phyloP scores from a whole-genome alignment of 2,797 vertebrate genomes.

The Clamator glandarius region DNA sequence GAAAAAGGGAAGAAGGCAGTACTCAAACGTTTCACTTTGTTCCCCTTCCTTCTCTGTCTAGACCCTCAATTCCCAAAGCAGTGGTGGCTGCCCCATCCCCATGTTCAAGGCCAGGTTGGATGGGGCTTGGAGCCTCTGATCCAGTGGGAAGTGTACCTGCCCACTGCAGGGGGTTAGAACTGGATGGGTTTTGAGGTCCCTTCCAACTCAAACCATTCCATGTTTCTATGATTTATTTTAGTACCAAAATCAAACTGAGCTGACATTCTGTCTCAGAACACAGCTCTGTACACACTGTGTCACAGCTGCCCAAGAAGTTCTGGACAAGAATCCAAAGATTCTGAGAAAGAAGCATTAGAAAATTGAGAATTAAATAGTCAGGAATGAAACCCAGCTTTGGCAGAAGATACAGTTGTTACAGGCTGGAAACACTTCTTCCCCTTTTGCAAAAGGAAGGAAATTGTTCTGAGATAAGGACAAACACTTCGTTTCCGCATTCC shows the following conservation, averaged over 20 bases:
- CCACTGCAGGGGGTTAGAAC: too few species aligned
- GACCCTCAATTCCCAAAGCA: not conserved
- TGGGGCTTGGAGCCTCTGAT: too few species aligned
- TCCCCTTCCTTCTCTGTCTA: not conserved
- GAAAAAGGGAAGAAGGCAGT: not conserved
- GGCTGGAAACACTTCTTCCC: not conserved
- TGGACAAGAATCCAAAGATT: not conserved
- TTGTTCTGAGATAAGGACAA: not conserved
- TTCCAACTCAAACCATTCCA: too few species aligned
- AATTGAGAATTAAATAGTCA: not conserved
- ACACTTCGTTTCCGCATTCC: not conserved
- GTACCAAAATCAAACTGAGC: not conserved
- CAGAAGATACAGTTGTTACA: not conserved
- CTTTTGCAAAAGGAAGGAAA: not conserved
- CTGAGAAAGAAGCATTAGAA: not conserved
- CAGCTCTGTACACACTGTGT: not conserved
- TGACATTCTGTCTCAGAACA: not conserved
- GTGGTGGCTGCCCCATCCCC: too few species aligned
- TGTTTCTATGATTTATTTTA: not conserved
- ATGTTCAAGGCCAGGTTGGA: too few species aligned
- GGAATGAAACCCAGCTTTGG: not conserved
- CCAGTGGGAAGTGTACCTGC: too few species aligned
- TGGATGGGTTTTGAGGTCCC: too few species aligned
- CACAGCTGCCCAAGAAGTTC: not conserved
- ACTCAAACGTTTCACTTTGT: not conserved